Evolutionary conservation across 2,888 invertebrate genomes (phyloP), one percentile per base, ranked within the genome.

Genomic region (Erebia epiphron): DNA sequence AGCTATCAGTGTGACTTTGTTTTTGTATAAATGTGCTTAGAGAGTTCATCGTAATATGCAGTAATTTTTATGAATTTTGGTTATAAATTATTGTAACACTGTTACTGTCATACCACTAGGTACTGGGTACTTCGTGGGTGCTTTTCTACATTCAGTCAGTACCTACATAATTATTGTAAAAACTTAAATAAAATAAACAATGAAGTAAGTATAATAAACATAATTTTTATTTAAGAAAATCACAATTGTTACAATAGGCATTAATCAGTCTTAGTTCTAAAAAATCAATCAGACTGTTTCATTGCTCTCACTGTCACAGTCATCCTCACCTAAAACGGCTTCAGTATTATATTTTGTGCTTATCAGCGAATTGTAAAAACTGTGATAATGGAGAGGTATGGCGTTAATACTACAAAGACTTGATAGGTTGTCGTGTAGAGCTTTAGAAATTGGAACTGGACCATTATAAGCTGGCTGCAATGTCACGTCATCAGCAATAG

Each of bases 251-350:
- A 54, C 54, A 54, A 54, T 54, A 54, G n/a, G n/a, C 54, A 26
- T 26, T 26, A 26, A 26, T 54, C 54, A 54, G 54, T 54, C 54
- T 54, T 54, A 54, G 54, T 54, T 54, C 54, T 54, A 54, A n/a
- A 54, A 54, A 54, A 54, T 54, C 54, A 54, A 54, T 54, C 54
- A 54, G 54, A n/a, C 54, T 54, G 54, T 54, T 54, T 54, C 54
- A 60, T 60, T 60, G 60, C 60, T 60, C 60, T 60, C 60, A 60
- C 60, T 60, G 60, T 60, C 60, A 60, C 60, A 60, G 60, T 60
- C 60, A 60, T 60, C 35, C 60, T 60, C 60, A 62, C 16, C 41
- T 26, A 26, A 26, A 26, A 26, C 26, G 26, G 62, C 43, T 62
- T 62, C 35, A 41, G 62, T 43, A 58, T 21, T 58, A 52, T 64